A percentile compares a stretch with the other conserved stretches of the same genome.
Conservation (phyloP, 2,888 invertebrate genomes). For the Drosophila imparisetae region DNA sequence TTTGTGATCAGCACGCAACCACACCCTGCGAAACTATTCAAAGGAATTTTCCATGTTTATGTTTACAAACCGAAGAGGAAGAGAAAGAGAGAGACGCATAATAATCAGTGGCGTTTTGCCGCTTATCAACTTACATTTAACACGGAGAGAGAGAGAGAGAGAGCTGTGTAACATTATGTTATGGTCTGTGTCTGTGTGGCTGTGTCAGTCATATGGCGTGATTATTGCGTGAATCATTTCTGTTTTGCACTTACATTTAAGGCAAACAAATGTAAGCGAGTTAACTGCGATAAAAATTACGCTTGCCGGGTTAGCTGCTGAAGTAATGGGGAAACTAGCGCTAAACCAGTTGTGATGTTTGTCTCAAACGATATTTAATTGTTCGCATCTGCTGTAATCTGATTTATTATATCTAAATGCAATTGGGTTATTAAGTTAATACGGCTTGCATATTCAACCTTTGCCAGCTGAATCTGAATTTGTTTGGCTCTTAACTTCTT, state of each 20-base stretch:
- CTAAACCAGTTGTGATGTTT: constrained; percentile 23
- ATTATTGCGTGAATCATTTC: constrained; percentile 47
- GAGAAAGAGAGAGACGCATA: background rate
- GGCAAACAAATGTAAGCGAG: constrained; percentile 39
- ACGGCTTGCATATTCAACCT: background rate
- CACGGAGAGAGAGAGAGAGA: background rate
- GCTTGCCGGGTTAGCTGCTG: background rate
- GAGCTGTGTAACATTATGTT: background rate
- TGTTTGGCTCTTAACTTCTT: background rate
- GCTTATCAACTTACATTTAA: constrained; percentile 32
- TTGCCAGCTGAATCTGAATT: background rate
- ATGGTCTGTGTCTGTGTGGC: background rate
- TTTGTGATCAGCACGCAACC: background rate
- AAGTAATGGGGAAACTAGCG: constrained; percentile 20
- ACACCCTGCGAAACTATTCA: background rate
- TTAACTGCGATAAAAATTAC: constrained; percentile 11
- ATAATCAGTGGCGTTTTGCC: constrained; percentile 3
- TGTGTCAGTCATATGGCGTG: constrained; percentile 39
- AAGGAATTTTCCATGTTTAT: constrained; percentile 21
- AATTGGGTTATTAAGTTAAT: background rate
- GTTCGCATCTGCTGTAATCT: background rate
- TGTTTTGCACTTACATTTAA: constrained; percentile 25
- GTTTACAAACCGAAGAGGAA: constrained; percentile 18
- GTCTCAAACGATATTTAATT: background rate
- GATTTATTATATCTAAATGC: constrained; percentile 1